Evolutionary conservation across 2,797 vertebrate species (phyloP).

Genomic region (Potorous gilbertii): DNA sequence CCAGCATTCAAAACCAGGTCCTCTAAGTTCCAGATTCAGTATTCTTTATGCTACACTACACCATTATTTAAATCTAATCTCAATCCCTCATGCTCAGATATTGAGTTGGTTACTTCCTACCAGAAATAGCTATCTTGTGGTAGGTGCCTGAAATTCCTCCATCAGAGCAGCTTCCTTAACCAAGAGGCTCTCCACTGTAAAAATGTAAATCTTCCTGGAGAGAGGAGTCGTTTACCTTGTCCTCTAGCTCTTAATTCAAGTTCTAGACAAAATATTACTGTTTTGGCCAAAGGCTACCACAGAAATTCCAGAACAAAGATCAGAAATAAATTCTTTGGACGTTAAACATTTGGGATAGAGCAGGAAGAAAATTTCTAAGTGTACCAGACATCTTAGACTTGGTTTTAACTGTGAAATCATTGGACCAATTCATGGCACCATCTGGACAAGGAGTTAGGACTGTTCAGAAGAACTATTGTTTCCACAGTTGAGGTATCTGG

Average conservation of each 20-base stretch:
- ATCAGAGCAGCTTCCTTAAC: neutral
- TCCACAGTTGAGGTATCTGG: neutral
- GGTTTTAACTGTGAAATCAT: constrained; percentile 63
- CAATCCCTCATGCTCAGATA: neutral
- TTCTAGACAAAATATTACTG: neutral
- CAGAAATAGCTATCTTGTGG: neutral
- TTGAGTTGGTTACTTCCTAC: neutral
- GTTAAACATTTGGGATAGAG: neutral
- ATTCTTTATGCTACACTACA: neutral
- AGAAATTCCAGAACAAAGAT: neutral
- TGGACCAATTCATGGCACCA: constrained; percentile 40
- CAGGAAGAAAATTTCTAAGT: neutral
- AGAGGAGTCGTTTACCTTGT: too few species aligned
- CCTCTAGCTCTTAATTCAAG: neutral
- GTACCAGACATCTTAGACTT: constrained; percentile 36
- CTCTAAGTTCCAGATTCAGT: neutral
- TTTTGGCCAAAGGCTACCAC: neutral
- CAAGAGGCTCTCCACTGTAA: neutral
- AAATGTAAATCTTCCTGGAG: neutral
- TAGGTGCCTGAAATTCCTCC: neutral
- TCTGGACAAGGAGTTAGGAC: constrained; percentile 50
- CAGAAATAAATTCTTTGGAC: neutral
- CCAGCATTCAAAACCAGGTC: neutral
- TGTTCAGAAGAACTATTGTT: neutral
- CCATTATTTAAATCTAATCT: neutral